Evolutionary conservation across 2,888 invertebrate genomes (phyloP), one percentile per base, ranked within the genome.

Genomic region (Iphiclides podalirius): DNA sequence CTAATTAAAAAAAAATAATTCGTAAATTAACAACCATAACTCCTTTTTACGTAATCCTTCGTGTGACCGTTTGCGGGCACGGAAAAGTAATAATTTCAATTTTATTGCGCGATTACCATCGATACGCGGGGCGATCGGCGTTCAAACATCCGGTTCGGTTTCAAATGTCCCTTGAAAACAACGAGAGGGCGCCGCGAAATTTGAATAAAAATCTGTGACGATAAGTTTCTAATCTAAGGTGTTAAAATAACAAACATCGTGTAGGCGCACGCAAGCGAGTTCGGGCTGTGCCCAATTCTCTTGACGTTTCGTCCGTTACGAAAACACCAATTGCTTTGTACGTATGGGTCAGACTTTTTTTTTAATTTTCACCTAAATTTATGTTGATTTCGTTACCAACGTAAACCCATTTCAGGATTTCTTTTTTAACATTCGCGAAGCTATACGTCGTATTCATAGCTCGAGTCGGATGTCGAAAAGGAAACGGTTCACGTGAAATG

Each of bases 341-440:
- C 54, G 57, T 34, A 17, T 42, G 60, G 53, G 50, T 52, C 60
- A 60, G 58, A 63, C 6, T 20, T 20, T 31, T 31, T 11, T 61
- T 63, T 58, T 59, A 67, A 73, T 75, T 78, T 77, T 77, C 67
- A 67, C 70, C 58, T 63, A 79, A 82, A 81, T 82, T 82, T 83
- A 81, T 84, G 80, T 83, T 82, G 82, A 85, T 82, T 84, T 78
- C 76, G 76, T 81, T 83, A 79, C 83, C 74, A 78, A 79, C 74
- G 78, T 72, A 82, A 82, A 82, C 79, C 83, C 76, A 84, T 83
- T 84, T 79, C 77, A 72, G 75, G 78, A 81, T 83, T 85, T 81
- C 77, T 82, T 82, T 77, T 83, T 84, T 76, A 80, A 75, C 78
- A 78, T 82, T 79, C 72, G 75, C 74, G 65, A 72, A 67, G 73